These are phyloP conservation scores for Atrichornis clamosus DNA, from an alignment of 2,113 vertebrate genomes.

Conservation along the genomic window DNA sequence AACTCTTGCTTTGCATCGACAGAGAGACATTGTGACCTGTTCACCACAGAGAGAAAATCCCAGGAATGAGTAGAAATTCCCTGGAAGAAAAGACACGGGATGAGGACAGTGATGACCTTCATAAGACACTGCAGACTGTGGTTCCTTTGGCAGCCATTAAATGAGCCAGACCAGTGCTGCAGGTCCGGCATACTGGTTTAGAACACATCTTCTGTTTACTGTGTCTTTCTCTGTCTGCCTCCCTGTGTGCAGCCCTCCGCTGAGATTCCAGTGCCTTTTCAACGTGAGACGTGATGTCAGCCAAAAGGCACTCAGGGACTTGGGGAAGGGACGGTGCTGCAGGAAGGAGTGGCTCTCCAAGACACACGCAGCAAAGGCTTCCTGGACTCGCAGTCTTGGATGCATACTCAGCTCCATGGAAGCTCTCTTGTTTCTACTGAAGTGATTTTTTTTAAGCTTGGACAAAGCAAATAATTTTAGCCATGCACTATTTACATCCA, in stretches of 20 bases:
- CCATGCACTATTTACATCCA: conserved; percentile 15
- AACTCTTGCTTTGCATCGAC: not conserved
- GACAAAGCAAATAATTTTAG: conserved; percentile 14
- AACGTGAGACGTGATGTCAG: not conserved
- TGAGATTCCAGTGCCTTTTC: not conserved
- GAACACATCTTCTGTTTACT: not conserved
- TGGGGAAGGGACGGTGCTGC: not conserved
- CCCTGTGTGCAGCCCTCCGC: fast-evolving
- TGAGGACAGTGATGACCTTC: not conserved
- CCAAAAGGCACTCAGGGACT: not conserved
- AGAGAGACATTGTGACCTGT: not conserved
- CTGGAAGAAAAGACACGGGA: not conserved
- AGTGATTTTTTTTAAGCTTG: not conserved
- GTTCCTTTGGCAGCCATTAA: not conserved
- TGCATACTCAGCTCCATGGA: not conserved
- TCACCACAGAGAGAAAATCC: not conserved
- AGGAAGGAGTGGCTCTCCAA: not conserved
- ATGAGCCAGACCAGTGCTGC: not conserved
- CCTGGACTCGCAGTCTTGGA: not conserved
- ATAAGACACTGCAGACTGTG: not conserved
- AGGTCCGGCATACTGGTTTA: not conserved
- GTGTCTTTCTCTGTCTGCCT: not conserved
- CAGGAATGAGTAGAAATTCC: not conserved
- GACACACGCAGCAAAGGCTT: not conserved
- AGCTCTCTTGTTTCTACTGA: not conserved